Conservation (phyloP, 2,888 invertebrate genomes). For the Sinelater perroti region DNA sequence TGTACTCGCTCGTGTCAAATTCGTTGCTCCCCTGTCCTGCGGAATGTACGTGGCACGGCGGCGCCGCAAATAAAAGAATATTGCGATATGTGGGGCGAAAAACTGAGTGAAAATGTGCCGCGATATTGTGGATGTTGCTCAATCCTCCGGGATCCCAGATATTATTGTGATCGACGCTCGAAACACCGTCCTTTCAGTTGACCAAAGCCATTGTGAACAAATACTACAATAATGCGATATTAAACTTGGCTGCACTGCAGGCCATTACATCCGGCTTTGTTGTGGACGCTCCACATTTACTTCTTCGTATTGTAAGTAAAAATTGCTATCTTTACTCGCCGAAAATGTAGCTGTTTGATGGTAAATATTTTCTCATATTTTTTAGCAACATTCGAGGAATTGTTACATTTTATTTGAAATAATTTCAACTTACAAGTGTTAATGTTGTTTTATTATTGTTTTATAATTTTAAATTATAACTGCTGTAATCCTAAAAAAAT, state of each 20-base stretch:
- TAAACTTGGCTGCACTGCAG: constrained; percentile 18
- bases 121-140: constrained; percentile 12
- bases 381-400: no score
- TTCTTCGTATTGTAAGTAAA: background rate
- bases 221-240: constrained; percentile 28
- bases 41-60: constrained; percentile 6
- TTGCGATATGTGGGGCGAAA: constrained; percentile 12
- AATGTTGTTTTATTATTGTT: no score
- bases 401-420: no score
- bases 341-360: no score
- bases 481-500: no score
- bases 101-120: constrained; percentile 21
- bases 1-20: constrained; percentile 22
- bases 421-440: no score
- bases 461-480: no score
- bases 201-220: constrained; percentile 29
- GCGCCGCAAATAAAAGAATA: constrained; percentile 13
- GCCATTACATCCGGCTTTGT: constrained; percentile 25
- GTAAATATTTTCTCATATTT: no score
- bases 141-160: constrained; percentile 12
- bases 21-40: constrained; percentile 15
- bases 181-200: constrained; percentile 25
- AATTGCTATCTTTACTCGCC: no score
- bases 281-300: constrained; percentile 9
- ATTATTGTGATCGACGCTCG: constrained; percentile 24